phyloP scores from a whole-genome alignment of 2,888 invertebrate species.

The Drosophila villosipedis region DNA sequence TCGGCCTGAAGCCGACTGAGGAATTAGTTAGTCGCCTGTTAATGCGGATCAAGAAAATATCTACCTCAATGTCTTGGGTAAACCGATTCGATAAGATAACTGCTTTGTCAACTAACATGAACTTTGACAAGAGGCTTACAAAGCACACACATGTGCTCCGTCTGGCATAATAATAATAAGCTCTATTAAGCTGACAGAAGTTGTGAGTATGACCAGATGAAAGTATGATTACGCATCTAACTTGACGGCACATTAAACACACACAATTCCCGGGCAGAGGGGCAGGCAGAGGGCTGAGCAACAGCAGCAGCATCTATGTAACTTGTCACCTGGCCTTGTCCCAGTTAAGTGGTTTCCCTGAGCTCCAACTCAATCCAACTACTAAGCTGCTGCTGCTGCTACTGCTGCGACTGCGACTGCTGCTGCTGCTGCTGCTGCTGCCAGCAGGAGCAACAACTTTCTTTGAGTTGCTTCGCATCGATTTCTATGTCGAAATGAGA shows the following conservation, averaged over 20 bases:
- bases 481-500: slow-evolving; percentile 28
- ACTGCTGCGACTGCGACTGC: slow-evolving; percentile 12
- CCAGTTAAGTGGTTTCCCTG: slow-evolving; percentile 39
- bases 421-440: too few relatives aligned
- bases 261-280: slow-evolving; percentile 7
- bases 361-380: slow-evolving; percentile 18
- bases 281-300: background rate
- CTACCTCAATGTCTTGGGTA: too few relatives aligned
- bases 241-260: slow-evolving; percentile 36
- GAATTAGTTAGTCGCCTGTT: background rate
- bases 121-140: background rate
- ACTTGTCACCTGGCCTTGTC: slow-evolving; percentile 37
- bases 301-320: slow-evolving; percentile 4
- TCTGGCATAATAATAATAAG: background rate
- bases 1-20: too few relatives aligned
- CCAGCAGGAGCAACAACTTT: background rate
- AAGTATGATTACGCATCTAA: slow-evolving; percentile 7
- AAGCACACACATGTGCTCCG: background rate
- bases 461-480: slow-evolving; percentile 37
- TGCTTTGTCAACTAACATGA: background rate
- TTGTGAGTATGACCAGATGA: slow-evolving; percentile 25
- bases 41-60: background rate
- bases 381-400: slow-evolving; percentile 22
- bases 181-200: slow-evolving; percentile 12
- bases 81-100: background rate